Conservation (phyloP, 2,888 invertebrate species). For the Miltochrista miniata region DNA sequence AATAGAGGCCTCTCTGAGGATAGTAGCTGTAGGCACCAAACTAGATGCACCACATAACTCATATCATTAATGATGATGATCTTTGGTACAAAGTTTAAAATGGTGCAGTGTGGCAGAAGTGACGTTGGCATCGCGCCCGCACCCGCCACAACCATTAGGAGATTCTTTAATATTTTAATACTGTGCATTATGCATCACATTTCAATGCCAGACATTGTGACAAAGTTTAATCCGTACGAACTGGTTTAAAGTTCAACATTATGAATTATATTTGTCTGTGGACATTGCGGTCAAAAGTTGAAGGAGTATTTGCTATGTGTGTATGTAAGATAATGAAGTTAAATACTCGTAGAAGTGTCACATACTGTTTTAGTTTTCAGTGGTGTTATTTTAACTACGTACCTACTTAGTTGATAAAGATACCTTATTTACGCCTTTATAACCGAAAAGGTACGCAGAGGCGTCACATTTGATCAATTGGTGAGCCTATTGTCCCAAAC, state of each 20-base stretch:
- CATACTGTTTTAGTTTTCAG: not conserved
- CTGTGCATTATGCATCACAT: conserved; percentile 66
- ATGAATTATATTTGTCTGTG: conserved; percentile 30
- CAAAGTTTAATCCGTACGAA: conserved; percentile 53
- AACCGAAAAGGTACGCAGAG: too few species aligned
- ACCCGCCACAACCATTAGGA: conserved; percentile 50
- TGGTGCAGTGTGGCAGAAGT: conserved; percentile 50
- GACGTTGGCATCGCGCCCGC: conserved; percentile 57
- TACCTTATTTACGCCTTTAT: too few species aligned
- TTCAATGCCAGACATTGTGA: conserved; percentile 55
- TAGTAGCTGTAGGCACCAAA: conserved; percentile 16
- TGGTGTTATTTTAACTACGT: not conserved
- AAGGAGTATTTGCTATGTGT: conserved; percentile 14
- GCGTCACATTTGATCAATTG: too few species aligned
- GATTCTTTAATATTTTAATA: conserved; percentile 74
- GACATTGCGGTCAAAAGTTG: conserved; percentile 33
- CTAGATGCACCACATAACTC: not conserved
- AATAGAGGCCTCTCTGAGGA: conserved; percentile 8
- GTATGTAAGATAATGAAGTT: conserved; percentile 14
- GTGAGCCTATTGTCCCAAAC: too few species aligned
- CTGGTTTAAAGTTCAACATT: conserved; percentile 42
- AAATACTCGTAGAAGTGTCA: conserved; percentile 3
- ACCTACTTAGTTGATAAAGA: too few species aligned
- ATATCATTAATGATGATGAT: conserved; percentile 18
- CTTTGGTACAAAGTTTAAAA: conserved; percentile 49